Base-by-base conservation (phyloP, 2,113 vertebrate species). In the Empidonax traillii region DNA sequence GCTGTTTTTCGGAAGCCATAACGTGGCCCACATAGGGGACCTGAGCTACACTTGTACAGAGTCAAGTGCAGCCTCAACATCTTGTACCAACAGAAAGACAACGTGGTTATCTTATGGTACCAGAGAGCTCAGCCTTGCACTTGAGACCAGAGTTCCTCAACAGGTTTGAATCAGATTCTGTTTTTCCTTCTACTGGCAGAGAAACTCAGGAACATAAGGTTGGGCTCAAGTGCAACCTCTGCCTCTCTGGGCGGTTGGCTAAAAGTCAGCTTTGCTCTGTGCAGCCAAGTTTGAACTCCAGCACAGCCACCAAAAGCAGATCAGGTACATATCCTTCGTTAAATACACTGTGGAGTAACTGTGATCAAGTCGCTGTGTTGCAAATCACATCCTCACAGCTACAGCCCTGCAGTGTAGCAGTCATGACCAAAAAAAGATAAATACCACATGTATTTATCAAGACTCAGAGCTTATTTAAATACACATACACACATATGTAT, bases 311-410 rank as follows among this genome's bases (percentile, higher is more conserved):
- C 5, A 69, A 49, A 66, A 83, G 3, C 30, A 28, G 35, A 22
- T 33, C 12, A 85, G 47, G 35, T n/a, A 5, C 0, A 14, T 1
- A 13, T 2, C 35, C 3, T 1, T 6, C 18, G 31, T 19, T 71
- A 41, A 74, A 77, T 2, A 12, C 19, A 4, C 5, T 31, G 1
- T 0, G 14, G 31, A 44, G 14, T 25, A 69, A 39, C 51, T 16
- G 18, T 1, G 43, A 71, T 17, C 25, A 30, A 39, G 43, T 12
- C 67, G 12, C 6, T 41, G 10, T 10, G 52, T 4, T 65, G 44
- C 39, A 46, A 46, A 69, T 5, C 12, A 44, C 44, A 33, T 3
- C 37, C 61, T 28, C 28, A 33, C 3, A 53, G 28, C 18, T 21
- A 37, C 6, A 86, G 23, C 7, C 74, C 20, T 58, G 62, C 65